Evolutionary conservation across 2,113 vertebrate species (phyloP), one percentile per base, ranked within the genome.

Genomic region (Hippocampus abdominalis): DNA sequence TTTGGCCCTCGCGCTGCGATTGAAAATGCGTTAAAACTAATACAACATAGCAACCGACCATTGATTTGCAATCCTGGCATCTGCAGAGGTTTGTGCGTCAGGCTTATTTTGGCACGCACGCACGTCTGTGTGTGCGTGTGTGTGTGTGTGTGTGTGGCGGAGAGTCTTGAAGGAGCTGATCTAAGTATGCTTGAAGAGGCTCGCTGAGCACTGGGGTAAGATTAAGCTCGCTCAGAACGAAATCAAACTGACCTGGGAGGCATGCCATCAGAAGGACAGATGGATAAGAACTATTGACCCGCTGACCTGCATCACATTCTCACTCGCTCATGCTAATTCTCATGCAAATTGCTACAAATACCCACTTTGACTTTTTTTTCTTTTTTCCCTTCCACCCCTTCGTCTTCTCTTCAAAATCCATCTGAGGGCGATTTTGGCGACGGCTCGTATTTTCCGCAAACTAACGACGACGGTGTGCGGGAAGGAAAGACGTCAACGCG

Each of bases 241-340:
- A 89, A 83, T 84, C 89, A 82, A 64, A 77, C 83, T 87, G 89
- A 90, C 85, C 84, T 84, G 83, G 87, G 84, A 89, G 83, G 81
- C 81, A 89, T 89, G 87, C 87, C 88, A 89, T 90, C 85, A 89
- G 87, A 90, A 82, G 89, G 87, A 89, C 90, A 91, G 89, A 91
- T 91, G 90, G 90, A 88, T 88, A 81, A 91, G 87, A 88, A 89
- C 88, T 87, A 88, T 90, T 90, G 89, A 90, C 90, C 90, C 79
- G 81, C 61, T 90, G 88, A 90, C 90, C 90, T 84, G 80, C 75
- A 82, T 90, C 86, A 88, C 60, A 84, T 79, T 90, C 87, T 86
- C 79, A 78, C 87, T 82, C 82, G 85, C 81, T 81, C 84, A 79
- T 86, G 83, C 80, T 89, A 84, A 91, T 89, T 86, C 76, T 20